Percentiles rank a stretch among this genome's conserved stretches.
phyloP scores from a whole-genome alignment of 1,140 invertebrate genomes.

The Papilio polytes region DNA sequence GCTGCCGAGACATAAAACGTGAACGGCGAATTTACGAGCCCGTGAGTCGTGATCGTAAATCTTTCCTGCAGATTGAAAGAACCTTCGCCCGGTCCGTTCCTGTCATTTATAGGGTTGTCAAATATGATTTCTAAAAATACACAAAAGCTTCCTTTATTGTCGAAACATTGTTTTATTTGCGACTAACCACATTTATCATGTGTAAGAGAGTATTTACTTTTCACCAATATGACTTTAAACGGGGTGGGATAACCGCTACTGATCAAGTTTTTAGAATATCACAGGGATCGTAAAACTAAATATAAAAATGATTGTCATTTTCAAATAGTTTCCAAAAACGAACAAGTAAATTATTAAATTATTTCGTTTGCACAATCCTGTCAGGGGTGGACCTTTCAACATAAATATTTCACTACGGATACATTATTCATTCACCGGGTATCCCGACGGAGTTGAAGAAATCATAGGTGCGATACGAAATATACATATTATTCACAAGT shows the following conservation, averaged over 20 bases:
- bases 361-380: conserved; percentile 24
- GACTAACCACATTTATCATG: not conserved
- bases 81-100: conserved; percentile 7
- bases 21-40: conserved; percentile 41
- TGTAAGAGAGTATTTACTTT: too few relatives aligned
- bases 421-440: conserved; percentile 36
- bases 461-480: conserved; percentile 10
- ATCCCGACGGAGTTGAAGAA: not conserved
- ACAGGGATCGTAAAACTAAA: not conserved
- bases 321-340: not conserved
- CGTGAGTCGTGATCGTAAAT: conserved; percentile 46
- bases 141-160: not conserved
- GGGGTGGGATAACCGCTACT: not conserved
- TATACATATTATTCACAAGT: conserved; percentile 20
- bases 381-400: conserved; percentile 10
- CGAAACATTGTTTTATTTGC: not conserved
- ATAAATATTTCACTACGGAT: conserved; percentile 30
- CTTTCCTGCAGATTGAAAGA: conserved; percentile 47
- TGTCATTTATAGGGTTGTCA: conserved; percentile 20
- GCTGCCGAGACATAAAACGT: conserved; percentile 40
- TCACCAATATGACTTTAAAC: not conserved
- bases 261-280: not conserved
- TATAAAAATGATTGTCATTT: not conserved
- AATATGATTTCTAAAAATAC: not conserved
- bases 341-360: not conserved